These are phyloP conservation scores for Euthynnus affinis DNA, from an alignment of 2,797 vertebrate species.

Conservation along the genomic window DNA sequence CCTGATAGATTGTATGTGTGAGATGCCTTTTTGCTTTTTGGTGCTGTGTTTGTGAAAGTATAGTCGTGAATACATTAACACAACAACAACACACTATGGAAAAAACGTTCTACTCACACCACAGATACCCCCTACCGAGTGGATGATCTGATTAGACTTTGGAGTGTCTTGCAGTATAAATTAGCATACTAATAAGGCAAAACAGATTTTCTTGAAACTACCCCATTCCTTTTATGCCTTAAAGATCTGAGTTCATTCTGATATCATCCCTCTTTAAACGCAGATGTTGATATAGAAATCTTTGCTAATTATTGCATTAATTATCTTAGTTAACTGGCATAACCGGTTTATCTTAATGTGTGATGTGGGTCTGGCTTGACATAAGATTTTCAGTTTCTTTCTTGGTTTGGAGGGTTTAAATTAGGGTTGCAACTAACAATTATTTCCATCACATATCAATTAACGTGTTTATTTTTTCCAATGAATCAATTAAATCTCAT, in stretches of 20 bases:
- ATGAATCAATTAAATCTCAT: neutral
- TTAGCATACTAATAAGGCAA: constrained; percentile 74
- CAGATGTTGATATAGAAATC: constrained; percentile 4
- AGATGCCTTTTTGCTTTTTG: neutral
- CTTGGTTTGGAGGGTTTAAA: neutral
- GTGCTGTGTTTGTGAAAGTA: constrained; percentile 1
- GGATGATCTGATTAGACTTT: constrained; percentile 81
- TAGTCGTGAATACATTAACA: constrained; percentile 46
- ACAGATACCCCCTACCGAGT: constrained; percentile 70
- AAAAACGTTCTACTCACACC: constrained; percentile 61
- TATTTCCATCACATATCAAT: neutral
- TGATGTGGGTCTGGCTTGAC: neutral
- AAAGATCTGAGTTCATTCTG: constrained; percentile 29
- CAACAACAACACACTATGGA: constrained; percentile 60
- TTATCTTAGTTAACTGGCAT: constrained; percentile 1
- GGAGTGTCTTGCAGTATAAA: constrained; percentile 76
- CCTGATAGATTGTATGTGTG: neutral
- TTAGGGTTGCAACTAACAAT: neutral
- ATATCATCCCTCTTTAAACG: constrained; percentile 21
- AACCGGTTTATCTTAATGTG: neutral
- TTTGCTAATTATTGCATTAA: constrained; percentile 30
- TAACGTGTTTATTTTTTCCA: neutral
- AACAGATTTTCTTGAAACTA: constrained; percentile 67
- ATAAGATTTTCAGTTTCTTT: neutral
- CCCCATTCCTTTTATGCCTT: constrained; percentile 34